phyloP scores from a whole-genome alignment of 64 coral and sea anemone genomes.

The Montipora efflorescens region DNA sequence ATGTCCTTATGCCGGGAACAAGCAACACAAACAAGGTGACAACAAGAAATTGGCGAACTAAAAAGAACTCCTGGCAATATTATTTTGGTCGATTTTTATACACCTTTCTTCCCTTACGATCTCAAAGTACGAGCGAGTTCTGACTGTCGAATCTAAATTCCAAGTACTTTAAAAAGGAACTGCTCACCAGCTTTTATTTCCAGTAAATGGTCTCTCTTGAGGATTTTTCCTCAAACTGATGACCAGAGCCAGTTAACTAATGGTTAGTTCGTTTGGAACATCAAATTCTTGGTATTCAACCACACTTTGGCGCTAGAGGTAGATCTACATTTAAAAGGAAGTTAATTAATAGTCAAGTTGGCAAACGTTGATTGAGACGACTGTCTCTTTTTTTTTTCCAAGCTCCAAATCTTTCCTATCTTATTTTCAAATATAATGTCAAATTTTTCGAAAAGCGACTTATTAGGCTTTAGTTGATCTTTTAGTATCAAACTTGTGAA shows the following conservation, averaged over 20 bases:
- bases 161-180: neutral
- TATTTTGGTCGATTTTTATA: too few relatives aligned
- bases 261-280: neutral
- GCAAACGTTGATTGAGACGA: neutral
- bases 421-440: neutral
- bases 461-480: neutral
- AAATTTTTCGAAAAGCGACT: neutral
- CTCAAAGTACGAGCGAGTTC: too few relatives aligned
- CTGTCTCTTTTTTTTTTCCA: neutral
- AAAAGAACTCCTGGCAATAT: too few relatives aligned
- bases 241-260: too few relatives aligned
- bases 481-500: neutral
- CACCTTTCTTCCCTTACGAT: too few relatives aligned
- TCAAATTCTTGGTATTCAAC: neutral
- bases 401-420: neutral
- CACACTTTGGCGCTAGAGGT: neutral
- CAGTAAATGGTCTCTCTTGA: too few relatives aligned
- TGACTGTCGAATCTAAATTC: neutral
- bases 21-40: neutral
- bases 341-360: neutral
- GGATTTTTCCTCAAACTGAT: too few relatives aligned
- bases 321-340: neutral
- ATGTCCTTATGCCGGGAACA: neutral
- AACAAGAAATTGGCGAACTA: neutral
- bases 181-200: neutral